Base-by-base conservation (phyloP, 1,140 invertebrate genomes). In the Temnothorax curvispinosus region DNA sequence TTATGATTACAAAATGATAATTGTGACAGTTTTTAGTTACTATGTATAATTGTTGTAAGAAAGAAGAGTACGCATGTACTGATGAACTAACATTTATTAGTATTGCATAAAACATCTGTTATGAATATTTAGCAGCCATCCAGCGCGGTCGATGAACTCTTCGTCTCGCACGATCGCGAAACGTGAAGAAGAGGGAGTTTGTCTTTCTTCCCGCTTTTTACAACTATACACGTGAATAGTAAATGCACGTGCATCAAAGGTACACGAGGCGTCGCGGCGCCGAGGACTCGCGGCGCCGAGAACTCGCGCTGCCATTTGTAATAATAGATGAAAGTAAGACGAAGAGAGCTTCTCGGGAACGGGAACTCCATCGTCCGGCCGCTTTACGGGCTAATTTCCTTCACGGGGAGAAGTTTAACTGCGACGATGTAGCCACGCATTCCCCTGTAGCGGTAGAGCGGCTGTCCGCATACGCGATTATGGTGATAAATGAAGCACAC, bases 301-400 rank as follows among this genome's bases (percentile, higher is more conserved):
- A 65, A 38, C 35, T 27, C 38, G 50, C 67, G 21, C 60, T 47
- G 62, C 27, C 27, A 72, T 13, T 54, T 54, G 81, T 85, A 91
- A 90, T 90, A 91, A 90, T 89, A 88, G 84, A 89, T 87, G 87
- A 88, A 78, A 90, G 82, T 78, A 64, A 86, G 65, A 62, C 74
- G 87, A 87, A 21, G 65, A 87, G 86, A 87, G 86, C 18, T 86
- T 86, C 75, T 52, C 87, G 50, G 54, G 76, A 78, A 69, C 75
- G 62, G 60, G 47, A 74, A 58, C 60, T 41, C 3, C 27, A 69
- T 52, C 41, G 52, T 44, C 27, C 35, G 69, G 56, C 56, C 89
- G 81, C 56, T 81, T 88, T 75, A 41, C 72, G n/a, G 69, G 41
- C 54, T 88, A 87, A 87, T 85, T 81, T 78, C 71, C 69, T 50